Base-by-base conservation (phyloP, 2,113 vertebrate species). In the Strix uralensis region DNA sequence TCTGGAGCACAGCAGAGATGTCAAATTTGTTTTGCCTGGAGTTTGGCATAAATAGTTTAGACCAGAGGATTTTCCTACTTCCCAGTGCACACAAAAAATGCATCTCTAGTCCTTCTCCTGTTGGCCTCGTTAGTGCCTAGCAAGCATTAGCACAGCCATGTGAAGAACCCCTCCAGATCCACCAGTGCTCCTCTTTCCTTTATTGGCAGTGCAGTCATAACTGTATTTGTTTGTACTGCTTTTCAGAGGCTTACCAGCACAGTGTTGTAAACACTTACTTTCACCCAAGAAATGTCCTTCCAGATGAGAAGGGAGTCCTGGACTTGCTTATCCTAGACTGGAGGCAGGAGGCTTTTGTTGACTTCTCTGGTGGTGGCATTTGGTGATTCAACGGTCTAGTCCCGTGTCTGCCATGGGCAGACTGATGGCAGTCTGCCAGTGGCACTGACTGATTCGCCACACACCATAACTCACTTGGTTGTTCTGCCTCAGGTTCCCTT, bases 371-470 rank as follows among this genome's bases (percentile, higher is more conserved):
- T 36, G 81, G 51, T 4, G 5, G 58, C 44, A 25, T 59, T 63
- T 89, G 51, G 40, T 52, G 34, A 81, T 46, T 32, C 78, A 44
- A 5, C 0, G 1, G 36, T 46, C 65, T 47, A 10, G 63, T 84
- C 62, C 46, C 1, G 0, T 38, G 15, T 73, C 85, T 92, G 46
- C 38, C 49, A 12, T 15, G 16, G 44, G 44, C 44, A 46, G 44
- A 46, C 44, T 46, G 44, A 46, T 46, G 44, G 44, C 16, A 46
- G 44, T 17, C 44, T 46, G 44, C 44, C 44, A 46, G 44, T 17
- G 16, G 58, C 61, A 79, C 44, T 10, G 36, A 26, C 40, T 46
- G 82, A 81, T 44, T 30, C 0, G 0, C 44, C 0, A 0, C 52
- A 74, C 23, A 66, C 26, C 7, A 0, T 38, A 87, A 94, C 44